Evolutionary conservation across 2,797 vertebrate genomes (phyloP), one percentile per base, ranked within the genome.

Genomic region (Buceros bicornis): DNA sequence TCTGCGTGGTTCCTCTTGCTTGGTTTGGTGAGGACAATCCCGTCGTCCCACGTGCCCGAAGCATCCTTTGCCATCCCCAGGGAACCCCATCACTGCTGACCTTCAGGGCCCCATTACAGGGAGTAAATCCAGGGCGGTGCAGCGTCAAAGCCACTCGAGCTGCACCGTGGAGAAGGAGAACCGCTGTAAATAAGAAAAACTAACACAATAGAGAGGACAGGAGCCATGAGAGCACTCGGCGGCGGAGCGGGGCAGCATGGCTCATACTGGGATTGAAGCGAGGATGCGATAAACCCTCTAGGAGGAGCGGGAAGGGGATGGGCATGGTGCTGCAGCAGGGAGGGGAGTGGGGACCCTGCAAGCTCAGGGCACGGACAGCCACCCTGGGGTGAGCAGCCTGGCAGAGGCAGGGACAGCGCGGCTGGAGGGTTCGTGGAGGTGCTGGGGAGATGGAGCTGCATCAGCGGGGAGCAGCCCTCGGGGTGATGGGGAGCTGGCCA

Each of bases 21-120:
- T 31, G 4, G 1, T 19, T 24, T n/a, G 62, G 71, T 5, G 51
- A 71, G 82, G 67, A 77, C 60, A 58, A 85, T 84, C 40, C 66
- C 22, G 2, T 8, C 6, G 6, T 14, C 20, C 62, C 16, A 14
- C 0, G 1, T 4, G 67, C 0, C 1, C 0, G 2, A 13, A 72
- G 47, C 43, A 18, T 43, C 82, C 54, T 65, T 66, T 15, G 50
- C 15, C 28, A 28, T 28, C 47, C 58, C 43, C 28, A 3, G 26
- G 6, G 43, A 80, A 21, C 33, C 21, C 37, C 4, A 11, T 16
- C 65, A 37, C 29, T 5, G 15, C 66, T 3, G 10, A 42, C 82
- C 81, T 42, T n/a, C 77, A 24, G 70, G 47, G 43, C 10, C 31
- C 22, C 60, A 5, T 21, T 9, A 29, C 0, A 0, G 26, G 67